These are phyloP conservation scores for Enteromius radiatus DNA, from an alignment of 2,797 vertebrate genomes.

Conservation along the genomic window DNA sequence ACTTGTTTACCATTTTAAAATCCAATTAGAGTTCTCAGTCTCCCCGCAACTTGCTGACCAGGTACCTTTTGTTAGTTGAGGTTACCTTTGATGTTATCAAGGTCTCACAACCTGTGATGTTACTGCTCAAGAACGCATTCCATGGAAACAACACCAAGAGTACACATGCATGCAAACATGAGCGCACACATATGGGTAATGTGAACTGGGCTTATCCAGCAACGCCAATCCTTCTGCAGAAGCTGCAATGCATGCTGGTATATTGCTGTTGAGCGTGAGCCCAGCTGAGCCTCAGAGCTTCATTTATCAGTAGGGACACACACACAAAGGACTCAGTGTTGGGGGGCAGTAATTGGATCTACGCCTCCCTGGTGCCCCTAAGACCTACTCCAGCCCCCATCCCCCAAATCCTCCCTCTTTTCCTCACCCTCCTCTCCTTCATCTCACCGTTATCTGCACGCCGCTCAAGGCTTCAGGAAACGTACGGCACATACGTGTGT, in stretches of 20 bases:
- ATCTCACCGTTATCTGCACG: constrained; percentile 56
- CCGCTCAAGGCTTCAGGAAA: constrained; percentile 52
- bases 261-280: constrained; percentile 49
- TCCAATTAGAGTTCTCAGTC: not conserved
- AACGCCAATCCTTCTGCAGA: not conserved
- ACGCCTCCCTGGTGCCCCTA: constrained; percentile 64
- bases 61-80: not conserved
- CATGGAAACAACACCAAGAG: not conserved
- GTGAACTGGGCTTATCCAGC: not conserved
- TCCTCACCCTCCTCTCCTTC: constrained; percentile 52
- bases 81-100: constrained; percentile 1
- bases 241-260: constrained; percentile 44
- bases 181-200: not conserved
- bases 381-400: constrained; percentile 57
- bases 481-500: constrained; percentile 40
- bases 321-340: constrained; percentile 66
- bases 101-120: not conserved
- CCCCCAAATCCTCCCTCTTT: constrained; percentile 46
- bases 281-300: constrained; percentile 54
- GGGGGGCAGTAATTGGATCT: constrained; percentile 68
- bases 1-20: not conserved
- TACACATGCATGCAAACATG: not conserved
- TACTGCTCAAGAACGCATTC: not conserved
- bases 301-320: constrained; percentile 64
- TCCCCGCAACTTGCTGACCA: not conserved